phyloP scores from a whole-genome alignment of 1,140 invertebrate species.

The Odontomachus brunneus region DNA sequence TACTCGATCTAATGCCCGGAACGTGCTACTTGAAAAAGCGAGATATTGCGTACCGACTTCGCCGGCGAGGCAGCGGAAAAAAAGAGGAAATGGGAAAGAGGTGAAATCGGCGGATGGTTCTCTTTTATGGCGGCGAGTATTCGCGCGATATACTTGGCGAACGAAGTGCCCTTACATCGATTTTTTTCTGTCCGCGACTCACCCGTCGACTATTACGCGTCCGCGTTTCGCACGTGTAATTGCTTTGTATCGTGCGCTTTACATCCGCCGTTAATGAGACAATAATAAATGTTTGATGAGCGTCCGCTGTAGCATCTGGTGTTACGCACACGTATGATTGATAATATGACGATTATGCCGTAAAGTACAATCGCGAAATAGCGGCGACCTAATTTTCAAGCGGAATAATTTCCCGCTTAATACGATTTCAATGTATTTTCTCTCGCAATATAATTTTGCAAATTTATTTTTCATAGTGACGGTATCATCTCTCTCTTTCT shows the following conservation, averaged over 20 bases:
- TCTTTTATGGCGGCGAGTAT: slow-evolving; percentile 6
- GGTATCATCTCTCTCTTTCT: not conserved
- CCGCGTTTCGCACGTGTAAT: slow-evolving; percentile 29
- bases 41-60: slow-evolving; percentile 12
- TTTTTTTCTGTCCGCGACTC: slow-evolving; percentile 32
- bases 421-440: not conserved
- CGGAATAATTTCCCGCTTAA: not conserved
- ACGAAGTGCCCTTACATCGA: not conserved
- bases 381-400: not conserved
- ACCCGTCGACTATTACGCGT: slow-evolving; percentile 11
- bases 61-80: not conserved
- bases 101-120: not conserved
- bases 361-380: not conserved
- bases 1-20: slow-evolving; percentile 28
- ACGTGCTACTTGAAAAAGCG: slow-evolving; percentile 25
- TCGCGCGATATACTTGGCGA: slow-evolving; percentile 14
- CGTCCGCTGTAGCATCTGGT: not conserved
- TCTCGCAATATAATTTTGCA: not conserved
- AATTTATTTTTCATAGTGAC: not conserved
- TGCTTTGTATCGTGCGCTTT: slow-evolving; percentile 39
- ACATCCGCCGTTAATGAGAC: slow-evolving; percentile 38
- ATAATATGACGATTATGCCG: slow-evolving; percentile 6
- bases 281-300: slow-evolving; percentile 34
- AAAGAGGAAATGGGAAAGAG: not conserved
- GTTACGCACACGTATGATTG: slow-evolving; percentile 27